Percentiles rank a stretch among this genome's conserved stretches.
These are phyloP conservation scores for Penaeus indicus DNA, from an alignment of 1,140 invertebrate genomes.

Conservation along the genomic window DNA sequence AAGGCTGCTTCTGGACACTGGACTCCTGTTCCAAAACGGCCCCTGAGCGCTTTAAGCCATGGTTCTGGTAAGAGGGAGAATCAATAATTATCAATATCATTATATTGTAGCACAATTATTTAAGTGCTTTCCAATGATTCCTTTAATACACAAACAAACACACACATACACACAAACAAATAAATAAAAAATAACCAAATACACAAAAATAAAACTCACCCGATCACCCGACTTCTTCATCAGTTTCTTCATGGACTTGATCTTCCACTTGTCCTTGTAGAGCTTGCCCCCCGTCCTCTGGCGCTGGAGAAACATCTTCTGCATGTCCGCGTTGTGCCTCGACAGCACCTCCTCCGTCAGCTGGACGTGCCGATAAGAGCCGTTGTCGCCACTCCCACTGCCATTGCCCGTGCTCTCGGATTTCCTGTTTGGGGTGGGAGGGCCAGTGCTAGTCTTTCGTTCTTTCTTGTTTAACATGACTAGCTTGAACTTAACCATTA, in stretches of 20 bases:
- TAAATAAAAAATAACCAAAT: neutral
- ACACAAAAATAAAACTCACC: conserved; percentile 17
- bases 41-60: conserved; percentile 29
- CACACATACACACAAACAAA: too few species aligned
- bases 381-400: conserved; percentile 74
- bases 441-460: too few species aligned
- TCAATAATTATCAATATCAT: too few species aligned
- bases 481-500: too few species aligned
- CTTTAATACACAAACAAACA: too few species aligned
- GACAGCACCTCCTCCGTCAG: conserved; percentile 66
- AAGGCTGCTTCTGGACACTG: conserved; percentile 39
- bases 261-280: conserved; percentile 38
- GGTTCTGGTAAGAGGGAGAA: neutral
- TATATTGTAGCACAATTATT: too few species aligned
- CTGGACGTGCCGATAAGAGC: conserved; percentile 58
- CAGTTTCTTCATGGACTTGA: conserved; percentile 40
- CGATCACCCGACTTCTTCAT: conserved; percentile 43
- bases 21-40: conserved; percentile 35
- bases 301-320: conserved; percentile 81
- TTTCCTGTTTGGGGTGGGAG: neutral
- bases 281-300: conserved; percentile 73
- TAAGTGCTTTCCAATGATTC: too few species aligned
- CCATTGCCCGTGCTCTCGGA: conserved; percentile 70
- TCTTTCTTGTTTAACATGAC: too few species aligned
- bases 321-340: conserved; percentile 84